These are phyloP conservation scores for Mesodorylaimus sp. DNA, from an alignment of 2,888 invertebrate genomes.

Conservation along the genomic window DNA sequence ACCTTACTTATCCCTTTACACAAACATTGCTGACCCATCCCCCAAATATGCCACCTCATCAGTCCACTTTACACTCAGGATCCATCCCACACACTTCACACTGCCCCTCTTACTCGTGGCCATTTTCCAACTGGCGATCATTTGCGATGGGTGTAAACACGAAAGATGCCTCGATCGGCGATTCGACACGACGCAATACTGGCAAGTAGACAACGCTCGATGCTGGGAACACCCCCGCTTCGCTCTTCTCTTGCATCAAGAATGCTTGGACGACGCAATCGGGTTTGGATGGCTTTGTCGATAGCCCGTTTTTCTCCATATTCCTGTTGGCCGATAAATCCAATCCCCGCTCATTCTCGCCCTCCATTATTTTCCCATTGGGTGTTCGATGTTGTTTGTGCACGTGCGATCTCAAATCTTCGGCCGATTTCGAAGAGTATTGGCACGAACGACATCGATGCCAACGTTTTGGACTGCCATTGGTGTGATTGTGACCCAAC, in stretches of 20 bases:
- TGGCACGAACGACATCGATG: background rate
- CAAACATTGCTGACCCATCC: no score
- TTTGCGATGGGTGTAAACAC: no score
- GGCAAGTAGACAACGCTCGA: slow-evolving; percentile 84
- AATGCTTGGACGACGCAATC: slow-evolving; percentile 76
- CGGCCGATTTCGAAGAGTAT: background rate
- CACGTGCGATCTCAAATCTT: background rate
- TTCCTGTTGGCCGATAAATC: background rate
- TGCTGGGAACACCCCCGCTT: slow-evolving; percentile 45
- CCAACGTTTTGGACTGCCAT: background rate
- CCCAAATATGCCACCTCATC: no score
- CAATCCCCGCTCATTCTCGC: background rate
- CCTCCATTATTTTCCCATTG: background rate
- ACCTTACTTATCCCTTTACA: no score
- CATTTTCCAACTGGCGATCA: no score
- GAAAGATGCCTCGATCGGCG: slow-evolving; percentile 1
- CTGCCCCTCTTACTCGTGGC: no score
- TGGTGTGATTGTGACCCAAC: background rate
- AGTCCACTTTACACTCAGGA: no score
- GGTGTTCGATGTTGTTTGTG: background rate
- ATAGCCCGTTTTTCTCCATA: background rate
- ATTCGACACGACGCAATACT: slow-evolving; percentile 36
- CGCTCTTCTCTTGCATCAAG: slow-evolving; percentile 23
- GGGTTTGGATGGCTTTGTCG: slow-evolving; percentile 22
- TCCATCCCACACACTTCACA: no score